Percentiles rank a stretch among this genome's conserved stretches.
phyloP scores from a whole-genome alignment of 64 coral and sea anemone species.

The Pachyseris speciosa region DNA sequence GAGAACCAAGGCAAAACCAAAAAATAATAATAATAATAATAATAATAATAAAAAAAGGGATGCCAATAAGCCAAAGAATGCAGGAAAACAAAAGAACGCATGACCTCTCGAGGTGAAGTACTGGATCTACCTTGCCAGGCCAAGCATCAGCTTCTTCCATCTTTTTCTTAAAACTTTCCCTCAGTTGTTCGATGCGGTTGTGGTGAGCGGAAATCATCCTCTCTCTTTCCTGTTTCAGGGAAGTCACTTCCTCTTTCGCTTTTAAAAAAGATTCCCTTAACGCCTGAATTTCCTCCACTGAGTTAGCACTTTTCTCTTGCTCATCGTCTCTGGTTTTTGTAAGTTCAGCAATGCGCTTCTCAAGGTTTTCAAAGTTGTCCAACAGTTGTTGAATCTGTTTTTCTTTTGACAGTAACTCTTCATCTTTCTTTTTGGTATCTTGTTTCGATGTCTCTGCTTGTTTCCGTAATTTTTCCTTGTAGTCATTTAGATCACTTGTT shows the following conservation, averaged over 20 bases:
- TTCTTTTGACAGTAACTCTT: slow-evolving; percentile 60
- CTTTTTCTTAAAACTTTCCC: slow-evolving; percentile 98
- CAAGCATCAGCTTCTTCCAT: slow-evolving; percentile 83
- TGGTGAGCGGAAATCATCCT: slow-evolving; percentile 97
- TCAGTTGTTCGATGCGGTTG: slow-evolving; percentile 97
- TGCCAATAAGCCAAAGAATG: too few species aligned
- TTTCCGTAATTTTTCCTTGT: slow-evolving; percentile 51
- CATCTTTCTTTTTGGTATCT: slow-evolving; percentile 53
- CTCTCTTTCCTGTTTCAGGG: slow-evolving; percentile 80
- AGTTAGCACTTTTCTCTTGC: slow-evolving; percentile 61
- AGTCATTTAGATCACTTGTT: slow-evolving; percentile 37
- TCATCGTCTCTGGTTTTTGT: slow-evolving; percentile 32
- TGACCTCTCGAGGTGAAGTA: neutral
- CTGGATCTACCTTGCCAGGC: slow-evolving; percentile 63
- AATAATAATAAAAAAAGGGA: too few species aligned
- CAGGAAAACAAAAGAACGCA: neutral
- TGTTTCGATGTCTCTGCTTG: slow-evolving; percentile 60
- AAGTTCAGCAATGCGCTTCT: slow-evolving; percentile 66
- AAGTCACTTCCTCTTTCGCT: slow-evolving; percentile 62
- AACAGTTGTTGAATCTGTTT: slow-evolving; percentile 48
- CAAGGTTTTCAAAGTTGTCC: slow-evolving; percentile 56
- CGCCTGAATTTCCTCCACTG: slow-evolving; percentile 65
- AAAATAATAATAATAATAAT: too few species aligned
- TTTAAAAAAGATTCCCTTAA: slow-evolving; percentile 63
- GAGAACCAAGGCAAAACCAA: too few species aligned